A percentile compares a stretch with the other conserved stretches of the same genome.
Evolutionary conservation across 2,113 vertebrate species (phyloP).

Genomic region (Chiloscyllium plagiosum): DNA sequence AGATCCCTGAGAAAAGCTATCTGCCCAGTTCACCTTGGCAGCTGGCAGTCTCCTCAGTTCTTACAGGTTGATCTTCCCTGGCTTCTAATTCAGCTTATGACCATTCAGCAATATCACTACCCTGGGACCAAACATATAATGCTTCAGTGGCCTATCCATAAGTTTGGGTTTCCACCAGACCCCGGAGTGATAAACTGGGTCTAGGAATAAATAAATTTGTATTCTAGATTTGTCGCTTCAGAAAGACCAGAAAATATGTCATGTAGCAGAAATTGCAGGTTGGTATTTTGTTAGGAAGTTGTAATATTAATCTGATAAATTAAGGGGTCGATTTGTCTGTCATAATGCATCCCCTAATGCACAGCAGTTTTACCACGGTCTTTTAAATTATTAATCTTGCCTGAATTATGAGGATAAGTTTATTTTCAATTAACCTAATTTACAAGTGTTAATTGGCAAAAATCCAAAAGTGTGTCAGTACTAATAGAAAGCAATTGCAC

Average conservation of each 20-base stretch:
- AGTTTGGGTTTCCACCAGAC: too few relatives aligned
- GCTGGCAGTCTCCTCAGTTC: too few relatives aligned
- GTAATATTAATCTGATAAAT: background rate
- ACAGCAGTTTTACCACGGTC: background rate
- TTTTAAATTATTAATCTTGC: background rate
- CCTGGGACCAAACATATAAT: too few relatives aligned
- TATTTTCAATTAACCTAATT: constrained; percentile 22
- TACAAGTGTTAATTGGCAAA: constrained; percentile 6
- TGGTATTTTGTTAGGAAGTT: background rate
- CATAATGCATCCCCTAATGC: background rate
- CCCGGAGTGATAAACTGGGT: too few relatives aligned
- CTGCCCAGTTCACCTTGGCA: too few relatives aligned
- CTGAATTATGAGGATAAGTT: background rate
- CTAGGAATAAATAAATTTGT: background rate
- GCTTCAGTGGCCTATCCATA: too few relatives aligned
- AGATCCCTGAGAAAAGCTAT: too few relatives aligned
- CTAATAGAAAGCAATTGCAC: background rate
- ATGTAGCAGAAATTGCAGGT: background rate
- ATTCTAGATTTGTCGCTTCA: background rate
- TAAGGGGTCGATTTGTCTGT: background rate
- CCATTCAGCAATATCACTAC: too few relatives aligned
- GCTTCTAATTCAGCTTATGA: too few relatives aligned
- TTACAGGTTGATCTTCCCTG: too few relatives aligned
- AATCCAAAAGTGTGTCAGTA: background rate
- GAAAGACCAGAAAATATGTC: background rate